Conservation (phyloP, 1,140 invertebrate species). For the Bathynomus jamesi region DNA sequence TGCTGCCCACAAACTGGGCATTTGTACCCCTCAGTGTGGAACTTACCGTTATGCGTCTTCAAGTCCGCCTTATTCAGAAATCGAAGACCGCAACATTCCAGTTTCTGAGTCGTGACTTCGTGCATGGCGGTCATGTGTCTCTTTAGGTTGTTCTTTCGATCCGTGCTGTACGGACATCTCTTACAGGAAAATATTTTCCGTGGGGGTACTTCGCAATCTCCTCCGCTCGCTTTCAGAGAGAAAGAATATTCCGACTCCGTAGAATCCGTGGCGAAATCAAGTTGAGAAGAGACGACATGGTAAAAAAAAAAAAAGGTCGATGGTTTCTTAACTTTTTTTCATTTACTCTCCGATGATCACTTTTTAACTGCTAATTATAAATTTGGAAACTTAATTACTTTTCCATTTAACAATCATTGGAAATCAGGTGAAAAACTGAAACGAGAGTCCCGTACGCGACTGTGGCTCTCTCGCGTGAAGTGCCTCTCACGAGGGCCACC, state of each 20-base stretch:
- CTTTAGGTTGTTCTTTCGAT: conserved; percentile 48
- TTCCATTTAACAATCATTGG: too few relatives aligned
- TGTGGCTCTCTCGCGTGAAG: not conserved
- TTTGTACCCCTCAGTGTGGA: conserved; percentile 46
- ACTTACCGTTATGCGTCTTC: conserved; percentile 43
- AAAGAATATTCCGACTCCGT: too few relatives aligned
- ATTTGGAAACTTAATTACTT: too few relatives aligned
- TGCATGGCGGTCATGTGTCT: conserved; percentile 49
- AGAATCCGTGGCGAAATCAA: too few relatives aligned
- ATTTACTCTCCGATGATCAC: too few relatives aligned
- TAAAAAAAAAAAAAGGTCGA: too few relatives aligned
- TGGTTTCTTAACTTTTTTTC: too few relatives aligned
- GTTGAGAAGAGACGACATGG: too few relatives aligned
- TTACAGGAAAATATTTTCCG: conserved; percentile 21
- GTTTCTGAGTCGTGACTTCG: conserved; percentile 42
- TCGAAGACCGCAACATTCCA: conserved; percentile 45
- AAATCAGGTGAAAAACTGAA: too few relatives aligned
- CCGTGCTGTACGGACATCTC: conserved; percentile 46
- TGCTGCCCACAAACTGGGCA: conserved; percentile 45
- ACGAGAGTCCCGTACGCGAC: too few relatives aligned
- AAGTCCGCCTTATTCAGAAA: conserved; percentile 47
- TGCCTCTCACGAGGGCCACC: not conserved
- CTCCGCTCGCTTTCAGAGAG: too few relatives aligned
- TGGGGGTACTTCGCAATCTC: not conserved
- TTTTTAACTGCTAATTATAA: too few relatives aligned